A percentile compares a stretch with the other conserved stretches of the same genome.
Conservation (phyloP, 2,113 vertebrate species). For the Xyrauchen texanus region DNA sequence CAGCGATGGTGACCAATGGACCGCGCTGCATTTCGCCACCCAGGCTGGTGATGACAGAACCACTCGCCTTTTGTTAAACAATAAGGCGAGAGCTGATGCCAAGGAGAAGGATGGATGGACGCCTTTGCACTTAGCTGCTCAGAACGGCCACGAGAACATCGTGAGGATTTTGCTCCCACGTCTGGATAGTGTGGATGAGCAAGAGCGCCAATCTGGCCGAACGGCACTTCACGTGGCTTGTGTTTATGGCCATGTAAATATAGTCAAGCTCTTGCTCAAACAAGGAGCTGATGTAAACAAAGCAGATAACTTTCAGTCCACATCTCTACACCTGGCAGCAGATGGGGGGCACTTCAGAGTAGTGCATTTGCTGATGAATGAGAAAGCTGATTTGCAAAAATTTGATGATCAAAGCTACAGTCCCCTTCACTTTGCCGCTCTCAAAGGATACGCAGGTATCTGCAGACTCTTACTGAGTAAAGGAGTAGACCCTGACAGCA, state of each 20-base stretch:
- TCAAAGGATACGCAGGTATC: constrained; percentile 77
- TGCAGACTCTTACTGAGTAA: constrained; percentile 80
- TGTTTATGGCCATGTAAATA: constrained; percentile 76
- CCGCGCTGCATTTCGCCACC: constrained; percentile 80
- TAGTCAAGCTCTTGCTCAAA: constrained; percentile 79
- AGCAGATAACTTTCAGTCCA: constrained; percentile 71
- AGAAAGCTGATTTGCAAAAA: constrained; percentile 55
- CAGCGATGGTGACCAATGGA: constrained; percentile 79
- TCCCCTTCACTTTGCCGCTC: constrained; percentile 79
- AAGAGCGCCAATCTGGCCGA: constrained; percentile 69
- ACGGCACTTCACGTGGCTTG: constrained; percentile 80
- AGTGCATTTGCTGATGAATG: constrained; percentile 77
- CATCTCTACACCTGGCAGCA: constrained; percentile 77
- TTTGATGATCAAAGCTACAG: constrained; percentile 73
- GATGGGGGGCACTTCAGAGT: constrained; percentile 82
- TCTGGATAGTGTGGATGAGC: constrained; percentile 65
- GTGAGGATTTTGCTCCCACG: constrained; percentile 79
- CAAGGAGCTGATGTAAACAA: constrained; percentile 76
- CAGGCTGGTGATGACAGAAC: constrained; percentile 80
- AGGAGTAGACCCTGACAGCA: constrained; percentile 68
- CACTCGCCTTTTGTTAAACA: constrained; percentile 75
- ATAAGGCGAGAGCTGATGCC: constrained; percentile 64
- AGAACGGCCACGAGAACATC: constrained; percentile 85
- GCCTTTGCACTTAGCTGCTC: constrained; percentile 81
- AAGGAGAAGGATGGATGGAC: constrained; percentile 79